These are phyloP conservation scores for Sorex maritimensis DNA, from an alignment of 2,797 vertebrate genomes.

Conservation along the genomic window DNA sequence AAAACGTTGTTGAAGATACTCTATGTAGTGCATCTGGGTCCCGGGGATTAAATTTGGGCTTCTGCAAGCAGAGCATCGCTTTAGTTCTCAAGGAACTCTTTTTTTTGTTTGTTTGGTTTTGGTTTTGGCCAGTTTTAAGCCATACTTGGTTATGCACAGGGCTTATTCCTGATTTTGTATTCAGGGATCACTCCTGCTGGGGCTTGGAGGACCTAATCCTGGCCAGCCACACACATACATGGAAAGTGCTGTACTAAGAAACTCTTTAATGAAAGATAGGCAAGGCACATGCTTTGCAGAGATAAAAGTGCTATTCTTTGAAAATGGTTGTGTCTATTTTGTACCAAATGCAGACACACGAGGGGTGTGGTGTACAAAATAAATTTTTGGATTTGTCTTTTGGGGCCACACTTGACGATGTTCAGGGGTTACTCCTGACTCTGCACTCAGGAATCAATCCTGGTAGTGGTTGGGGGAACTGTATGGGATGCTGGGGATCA, in stretches of 20 bases:
- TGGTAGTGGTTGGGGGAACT: too few species aligned
- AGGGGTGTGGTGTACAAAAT: background rate
- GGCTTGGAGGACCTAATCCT: too few species aligned
- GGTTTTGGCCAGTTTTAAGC: too few species aligned
- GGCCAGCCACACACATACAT: background rate
- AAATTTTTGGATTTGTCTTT: slow-evolving; percentile 17
- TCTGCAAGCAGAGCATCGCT: background rate
- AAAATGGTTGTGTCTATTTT: slow-evolving; percentile 5
- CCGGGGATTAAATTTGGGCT: background rate
- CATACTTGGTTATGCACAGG: too few species aligned
- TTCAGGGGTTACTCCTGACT: background rate
- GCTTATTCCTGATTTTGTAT: too few species aligned
- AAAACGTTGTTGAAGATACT: too few species aligned
- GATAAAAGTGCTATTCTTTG: background rate
- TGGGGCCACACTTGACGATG: background rate
- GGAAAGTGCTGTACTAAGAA: too few species aligned
- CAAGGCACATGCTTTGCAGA: background rate
- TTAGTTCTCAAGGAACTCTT: slow-evolving; percentile 18
- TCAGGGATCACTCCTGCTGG: too few species aligned
- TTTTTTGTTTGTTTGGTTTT: too few species aligned
- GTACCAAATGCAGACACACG: slow-evolving; percentile 8
- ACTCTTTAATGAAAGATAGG: slow-evolving; percentile 34
- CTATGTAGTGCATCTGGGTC: too few species aligned
- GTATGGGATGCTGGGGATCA: too few species aligned
- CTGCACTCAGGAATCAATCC: too few species aligned